Evolutionary conservation across 23 tunicate genomes (phyloP).

Genomic region (Ciona savignyi): DNA sequence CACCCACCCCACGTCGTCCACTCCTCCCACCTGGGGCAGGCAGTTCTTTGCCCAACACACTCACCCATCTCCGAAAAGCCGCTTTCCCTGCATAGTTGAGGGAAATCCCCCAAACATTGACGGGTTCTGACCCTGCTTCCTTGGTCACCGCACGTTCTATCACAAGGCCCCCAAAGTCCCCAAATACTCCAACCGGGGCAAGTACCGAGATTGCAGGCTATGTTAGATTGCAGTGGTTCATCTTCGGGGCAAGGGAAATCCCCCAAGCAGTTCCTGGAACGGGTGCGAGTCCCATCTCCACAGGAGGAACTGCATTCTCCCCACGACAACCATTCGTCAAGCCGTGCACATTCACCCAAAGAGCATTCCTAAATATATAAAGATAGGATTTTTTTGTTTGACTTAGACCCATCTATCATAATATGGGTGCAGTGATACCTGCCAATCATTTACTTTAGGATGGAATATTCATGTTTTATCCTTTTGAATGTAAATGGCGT

Average conservation of each 20-base stretch:
- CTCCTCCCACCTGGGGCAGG: constrained; percentile 27
- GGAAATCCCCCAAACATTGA: constrained; percentile 34
- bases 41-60: constrained; percentile 3
- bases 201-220: constrained; percentile 31
- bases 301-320: constrained; percentile 41
- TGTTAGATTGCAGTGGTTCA: constrained; percentile 4
- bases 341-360: constrained; percentile 25
- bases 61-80: constrained; percentile 2
- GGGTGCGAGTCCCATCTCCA: constrained; percentile 17
- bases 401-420: no score
- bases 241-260: constrained; percentile 47
- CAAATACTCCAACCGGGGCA: constrained; percentile 44
- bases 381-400: no score
- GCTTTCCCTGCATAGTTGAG: constrained; percentile 19
- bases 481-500: no score
- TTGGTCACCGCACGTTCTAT: constrained; percentile 35
- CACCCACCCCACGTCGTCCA: constrained; percentile 39
- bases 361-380: no score
- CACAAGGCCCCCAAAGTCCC: constrained; percentile 54
- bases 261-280: constrained; percentile 26
- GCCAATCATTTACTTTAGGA: no score
- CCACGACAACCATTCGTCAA: constrained; percentile 39
- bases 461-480: no score
- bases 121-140: constrained; percentile 22
- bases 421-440: no score